Evolutionary conservation across 1,140 invertebrate species (phyloP), one percentile per base, ranked within the genome.

Genomic region (Nasonia longicornis): DNA sequence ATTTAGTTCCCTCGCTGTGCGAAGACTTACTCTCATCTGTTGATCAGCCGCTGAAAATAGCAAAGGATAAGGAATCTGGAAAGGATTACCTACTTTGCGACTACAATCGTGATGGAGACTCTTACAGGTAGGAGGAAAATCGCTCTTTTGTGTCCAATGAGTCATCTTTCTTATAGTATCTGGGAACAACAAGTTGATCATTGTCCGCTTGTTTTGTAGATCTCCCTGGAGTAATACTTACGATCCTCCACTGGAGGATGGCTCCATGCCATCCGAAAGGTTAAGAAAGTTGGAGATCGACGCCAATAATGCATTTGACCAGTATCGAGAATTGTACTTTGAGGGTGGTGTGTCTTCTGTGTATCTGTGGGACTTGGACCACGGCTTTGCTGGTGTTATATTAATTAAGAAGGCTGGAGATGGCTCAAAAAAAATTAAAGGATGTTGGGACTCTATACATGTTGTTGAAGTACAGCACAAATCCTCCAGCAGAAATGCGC

Each of bases 401-500:
- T 92, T 99, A 83, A 99, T 99, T 84, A 99, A 99, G 91, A 99
- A 99, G 91, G 97, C 97, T 20, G 97, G 98, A 0, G 98, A 99
- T 93, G 98, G 98, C 20, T 96, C 94, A 88, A 98, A 98, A 89
- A 99, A 98, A 91, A 99, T 99, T 84, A 98, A 97, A 91, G 96
- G 99, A 2, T 99, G 98, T 89, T 99, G 99, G 99, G 98, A 99
- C 90, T 99, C 98, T 3, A 99, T 99, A 89, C 98, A 99, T 90
- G 98, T 99, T 0, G 96, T 99, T 20, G 98, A 99, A 93, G 98
- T 99, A 1, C 96, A 98, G 86, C 98, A 98, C 89, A 99, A 99
- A 90, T 95, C 96, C 31, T 96, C 95, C 82, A 98, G 98, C 0
- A 93, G 97, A 69, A 97, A 94, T 87, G 98, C 98, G 8, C 98